Conservation (phyloP, 2,888 invertebrate species). For the Thymelicus sylvestris region DNA sequence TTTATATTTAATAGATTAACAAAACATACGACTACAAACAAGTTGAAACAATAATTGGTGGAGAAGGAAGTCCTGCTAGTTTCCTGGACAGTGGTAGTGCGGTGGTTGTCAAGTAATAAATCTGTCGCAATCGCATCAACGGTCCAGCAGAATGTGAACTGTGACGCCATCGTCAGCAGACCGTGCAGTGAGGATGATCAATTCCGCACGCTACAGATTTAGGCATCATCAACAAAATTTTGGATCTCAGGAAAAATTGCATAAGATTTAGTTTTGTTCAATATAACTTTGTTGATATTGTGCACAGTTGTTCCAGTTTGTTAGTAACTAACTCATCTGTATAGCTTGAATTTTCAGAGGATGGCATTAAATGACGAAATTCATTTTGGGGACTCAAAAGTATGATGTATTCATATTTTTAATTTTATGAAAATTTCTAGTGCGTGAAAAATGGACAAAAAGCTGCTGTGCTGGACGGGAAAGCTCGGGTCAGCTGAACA, state of each 20-base stretch:
- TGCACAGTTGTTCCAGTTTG: too few species aligned
- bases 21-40: too few species aligned
- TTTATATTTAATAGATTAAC: too few species aligned
- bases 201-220: conserved; percentile 15
- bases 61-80: neutral
- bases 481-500: neutral
- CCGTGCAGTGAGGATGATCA: conserved; percentile 21
- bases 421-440: neutral
- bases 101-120: conserved; percentile 22
- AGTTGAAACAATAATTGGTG: conserved; percentile 13
- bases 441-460: conserved; percentile 2
- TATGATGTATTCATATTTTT: too few species aligned
- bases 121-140: conserved; percentile 21
- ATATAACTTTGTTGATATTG: too few species aligned
- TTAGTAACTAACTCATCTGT: too few species aligned
- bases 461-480: neutral
- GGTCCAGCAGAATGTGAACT: neutral
- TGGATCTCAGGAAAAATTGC: neutral
- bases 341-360: neutral
- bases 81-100: neutral
- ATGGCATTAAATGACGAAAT: neutral
- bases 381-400: neutral
- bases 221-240: neutral
- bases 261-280: neutral
- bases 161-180: conserved; percentile 12